Base-by-base conservation (phyloP, 2,113 vertebrate species). In the Vanacampus margaritifer region DNA sequence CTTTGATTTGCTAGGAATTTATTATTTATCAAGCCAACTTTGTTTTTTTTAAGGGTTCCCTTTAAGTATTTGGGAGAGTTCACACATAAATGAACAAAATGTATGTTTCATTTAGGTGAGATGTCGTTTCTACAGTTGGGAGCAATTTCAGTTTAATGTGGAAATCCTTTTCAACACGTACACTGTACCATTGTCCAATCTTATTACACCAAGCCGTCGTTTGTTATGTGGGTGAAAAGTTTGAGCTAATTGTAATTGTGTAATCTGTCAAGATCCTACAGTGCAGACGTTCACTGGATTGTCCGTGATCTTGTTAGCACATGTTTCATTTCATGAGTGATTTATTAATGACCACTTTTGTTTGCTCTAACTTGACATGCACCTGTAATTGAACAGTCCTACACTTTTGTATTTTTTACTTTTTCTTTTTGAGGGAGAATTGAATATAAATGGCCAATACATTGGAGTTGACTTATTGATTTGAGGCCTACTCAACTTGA, bases 311-410 rank as follows among this genome's bases (percentile, higher is more conserved):
- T 62, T 62, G 59, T n/a, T 62, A 6, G 45, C 64, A 46, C 32
- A 63, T 63, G 32, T n/a, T 32, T 69, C 2, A 16, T 64, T 37
- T 41, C 21, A 28, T 37, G 45, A 8, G 19, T 5, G 32, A 39
- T 71, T 60, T 32, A 28, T 23, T 37, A 43, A 51, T 63, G 17
- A 41, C 23, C 11, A 39, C 41, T 68, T 70, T 37, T 16, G n/a
- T 50, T 19, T 73, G 43, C 36, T 24, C 61, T 54, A 46, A 68
- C 61, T 23, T 65, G 67, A n/a, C 53, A 5, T 35, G n/a, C 24
- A 45, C 41, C 19, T 71, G 36, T 39, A 57, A 35, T 60, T 6
- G 65, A 59, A 46, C 28, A 62, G n/a, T 16, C 26, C 54, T 57
- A 8, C 4, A 11, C 26, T 32, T 16, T 17, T 17, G 3, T 17